Evolutionary conservation across 1,140 invertebrate species (phyloP).

Genomic region (Bombus polaris): DNA sequence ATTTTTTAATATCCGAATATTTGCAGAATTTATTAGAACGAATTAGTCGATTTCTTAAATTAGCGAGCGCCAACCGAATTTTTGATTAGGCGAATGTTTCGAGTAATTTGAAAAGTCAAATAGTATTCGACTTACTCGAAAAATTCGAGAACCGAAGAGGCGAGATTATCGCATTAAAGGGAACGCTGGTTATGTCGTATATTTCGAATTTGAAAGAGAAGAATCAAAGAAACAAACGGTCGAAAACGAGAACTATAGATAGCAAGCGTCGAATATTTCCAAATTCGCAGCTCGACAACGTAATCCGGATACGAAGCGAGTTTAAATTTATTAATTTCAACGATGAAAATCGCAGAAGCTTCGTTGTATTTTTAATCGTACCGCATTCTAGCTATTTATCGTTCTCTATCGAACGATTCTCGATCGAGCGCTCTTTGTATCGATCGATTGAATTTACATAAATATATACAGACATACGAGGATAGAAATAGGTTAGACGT

Average conservation of each 20-base stretch:
- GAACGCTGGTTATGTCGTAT: neutral
- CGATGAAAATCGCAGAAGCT: neutral
- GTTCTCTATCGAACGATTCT: neutral
- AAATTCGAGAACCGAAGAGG: no score
- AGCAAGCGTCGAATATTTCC: neutral
- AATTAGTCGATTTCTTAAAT: neutral
- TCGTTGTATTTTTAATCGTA: constrained; percentile 2
- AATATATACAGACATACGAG: neutral
- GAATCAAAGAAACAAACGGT: neutral
- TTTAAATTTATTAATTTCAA: neutral
- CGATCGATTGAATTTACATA: neutral
- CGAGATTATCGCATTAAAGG: neutral
- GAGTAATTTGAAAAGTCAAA: neutral
- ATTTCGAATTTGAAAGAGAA: neutral
- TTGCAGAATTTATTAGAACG: neutral
- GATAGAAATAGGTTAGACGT: neutral
- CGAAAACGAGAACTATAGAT: neutral
- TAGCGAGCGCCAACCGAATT: neutral
- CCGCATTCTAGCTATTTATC: constrained; percentile 2
- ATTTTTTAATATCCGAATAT: neutral
- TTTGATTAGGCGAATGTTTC: neutral
- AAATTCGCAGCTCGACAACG: neutral
- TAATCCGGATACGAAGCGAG: no score
- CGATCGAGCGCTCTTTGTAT: neutral
- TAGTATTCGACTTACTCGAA: neutral